phyloP scores from a whole-genome alignment of 2,113 vertebrate genomes.

The Aldabrachelys gigantea region DNA sequence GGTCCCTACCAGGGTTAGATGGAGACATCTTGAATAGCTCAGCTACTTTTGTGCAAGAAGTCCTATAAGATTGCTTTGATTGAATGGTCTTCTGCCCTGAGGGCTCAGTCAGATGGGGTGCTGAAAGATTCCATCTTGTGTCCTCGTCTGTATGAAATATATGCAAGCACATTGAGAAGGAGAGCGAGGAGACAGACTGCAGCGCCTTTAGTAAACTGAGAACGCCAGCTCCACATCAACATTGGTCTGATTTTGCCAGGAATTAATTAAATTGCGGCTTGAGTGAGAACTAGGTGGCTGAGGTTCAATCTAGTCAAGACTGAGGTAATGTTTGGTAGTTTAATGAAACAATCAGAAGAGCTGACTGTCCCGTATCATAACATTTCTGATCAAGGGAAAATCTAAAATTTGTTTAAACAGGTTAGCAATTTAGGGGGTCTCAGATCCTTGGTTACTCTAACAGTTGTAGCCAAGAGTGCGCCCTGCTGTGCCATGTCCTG shows the following conservation, averaged over 20 bases:
- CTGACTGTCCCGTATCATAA: neutral
- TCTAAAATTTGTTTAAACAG: neutral
- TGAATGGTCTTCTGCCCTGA: neutral
- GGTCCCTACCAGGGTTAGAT: neutral
- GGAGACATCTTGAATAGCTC: neutral
- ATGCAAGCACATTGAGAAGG: neutral
- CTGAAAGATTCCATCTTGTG: neutral
- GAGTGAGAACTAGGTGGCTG: neutral
- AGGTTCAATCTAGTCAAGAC: neutral
- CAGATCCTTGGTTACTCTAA: neutral
- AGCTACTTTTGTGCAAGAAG: neutral
- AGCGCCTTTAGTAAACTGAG: neutral
- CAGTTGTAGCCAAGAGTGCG: neutral
- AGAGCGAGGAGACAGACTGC: neutral
- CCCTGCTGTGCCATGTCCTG: neutral
- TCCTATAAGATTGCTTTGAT: neutral
- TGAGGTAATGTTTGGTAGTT: neutral
- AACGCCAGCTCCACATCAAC: neutral
- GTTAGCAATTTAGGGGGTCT: neutral
- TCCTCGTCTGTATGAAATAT: neutral
- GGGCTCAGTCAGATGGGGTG: neutral
- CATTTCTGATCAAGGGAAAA: neutral
- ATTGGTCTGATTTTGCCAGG: neutral
- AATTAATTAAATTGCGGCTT: neutral
- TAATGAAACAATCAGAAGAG: neutral